Conservation (phyloP, 2,113 vertebrate genomes). For the Antigone vipio region DNA sequence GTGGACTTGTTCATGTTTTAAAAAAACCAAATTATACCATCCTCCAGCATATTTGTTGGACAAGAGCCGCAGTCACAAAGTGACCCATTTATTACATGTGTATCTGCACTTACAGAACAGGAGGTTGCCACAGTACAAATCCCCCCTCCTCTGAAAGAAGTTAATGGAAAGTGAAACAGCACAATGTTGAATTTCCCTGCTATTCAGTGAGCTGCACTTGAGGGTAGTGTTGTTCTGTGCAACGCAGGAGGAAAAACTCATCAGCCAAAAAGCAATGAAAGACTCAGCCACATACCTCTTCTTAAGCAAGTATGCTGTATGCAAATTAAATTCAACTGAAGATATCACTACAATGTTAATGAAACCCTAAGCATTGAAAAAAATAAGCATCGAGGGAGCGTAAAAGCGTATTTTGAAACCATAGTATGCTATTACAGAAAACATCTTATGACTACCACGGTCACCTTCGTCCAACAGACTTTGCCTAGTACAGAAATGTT, state of each 20-base stretch:
- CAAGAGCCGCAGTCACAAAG: background rate
- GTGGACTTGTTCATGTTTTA: accelerated
- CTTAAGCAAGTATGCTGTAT: background rate
- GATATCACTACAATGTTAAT: background rate
- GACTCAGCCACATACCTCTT: background rate
- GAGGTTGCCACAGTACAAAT: background rate
- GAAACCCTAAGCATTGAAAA: background rate
- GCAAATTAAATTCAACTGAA: slow-evolving; percentile 29
- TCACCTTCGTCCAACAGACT: slow-evolving; percentile 14
- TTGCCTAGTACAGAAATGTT: background rate
- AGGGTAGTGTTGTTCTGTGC: background rate
- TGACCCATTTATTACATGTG: background rate
- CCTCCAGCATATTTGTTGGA: background rate
- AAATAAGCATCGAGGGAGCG: background rate
- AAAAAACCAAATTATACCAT: background rate
- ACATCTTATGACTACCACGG: background rate
- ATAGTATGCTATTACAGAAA: background rate
- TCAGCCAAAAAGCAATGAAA: background rate
- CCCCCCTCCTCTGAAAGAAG: background rate
- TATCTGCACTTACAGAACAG: background rate
- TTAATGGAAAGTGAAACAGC: background rate
- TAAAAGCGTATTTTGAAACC: slow-evolving; percentile 23
- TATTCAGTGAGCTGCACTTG: background rate
- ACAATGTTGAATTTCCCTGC: background rate
- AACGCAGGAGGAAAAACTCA: background rate